These are phyloP conservation scores for Neelides sp. DNA, from an alignment of 1,140 invertebrate genomes.

Conservation along the genomic window DNA sequence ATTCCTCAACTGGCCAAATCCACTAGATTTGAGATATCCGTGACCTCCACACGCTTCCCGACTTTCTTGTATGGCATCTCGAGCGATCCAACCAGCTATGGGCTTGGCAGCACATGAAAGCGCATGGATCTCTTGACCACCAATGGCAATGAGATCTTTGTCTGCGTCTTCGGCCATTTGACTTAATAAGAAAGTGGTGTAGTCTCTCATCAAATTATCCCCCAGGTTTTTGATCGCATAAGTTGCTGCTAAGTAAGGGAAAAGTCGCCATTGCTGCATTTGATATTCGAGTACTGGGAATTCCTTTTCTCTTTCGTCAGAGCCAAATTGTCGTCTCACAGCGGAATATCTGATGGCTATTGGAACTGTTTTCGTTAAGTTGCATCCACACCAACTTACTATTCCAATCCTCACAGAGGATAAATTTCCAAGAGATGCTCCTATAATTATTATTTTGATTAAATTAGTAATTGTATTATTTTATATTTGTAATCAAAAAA, in stretches of 20 bases:
- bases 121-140: conserved; percentile 57
- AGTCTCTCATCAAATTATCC: conserved; percentile 45
- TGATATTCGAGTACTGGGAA: conserved; percentile 81
- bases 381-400: conserved; percentile 53
- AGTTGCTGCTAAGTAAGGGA: conserved; percentile 73
- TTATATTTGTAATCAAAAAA: neutral
- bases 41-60: conserved; percentile 49
- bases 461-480: conserved; percentile 24
- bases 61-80: conserved; percentile 70
- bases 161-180: conserved; percentile 10
- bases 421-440: conserved; percentile 67
- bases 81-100: conserved; percentile 56
- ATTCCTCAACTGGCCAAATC: conserved; percentile 34
- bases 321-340: conserved; percentile 77
- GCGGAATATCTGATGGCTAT: conserved; percentile 85
- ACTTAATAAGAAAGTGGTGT: conserved; percentile 39
- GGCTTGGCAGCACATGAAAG: conserved; percentile 66
- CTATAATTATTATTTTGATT: too few species aligned
- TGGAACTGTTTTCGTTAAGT: conserved; percentile 56
- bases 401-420: conserved; percentile 68
- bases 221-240: conserved; percentile 63
- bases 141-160: conserved; percentile 40
- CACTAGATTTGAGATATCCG: conserved; percentile 25
- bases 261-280: conserved; percentile 81
- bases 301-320: conserved; percentile 47